Evolutionary conservation across 2,888 invertebrate species (phyloP).

Genomic region (Therioaphis trifolii): DNA sequence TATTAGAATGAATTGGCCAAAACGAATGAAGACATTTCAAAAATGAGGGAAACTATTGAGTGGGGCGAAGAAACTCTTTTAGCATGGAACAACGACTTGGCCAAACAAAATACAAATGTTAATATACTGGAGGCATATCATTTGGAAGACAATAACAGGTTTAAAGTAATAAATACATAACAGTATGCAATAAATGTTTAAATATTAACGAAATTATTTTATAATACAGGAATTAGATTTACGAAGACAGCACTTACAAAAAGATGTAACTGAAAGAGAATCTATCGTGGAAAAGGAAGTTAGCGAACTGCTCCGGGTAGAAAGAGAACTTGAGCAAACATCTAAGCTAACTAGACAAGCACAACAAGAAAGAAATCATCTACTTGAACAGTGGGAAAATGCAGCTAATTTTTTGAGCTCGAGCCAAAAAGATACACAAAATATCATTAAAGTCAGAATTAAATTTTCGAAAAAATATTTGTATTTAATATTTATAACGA

Average conservation of each 20-base stretch:
- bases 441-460: slow-evolving; percentile 61
- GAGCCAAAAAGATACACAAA: slow-evolving; percentile 63
- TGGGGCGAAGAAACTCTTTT: slow-evolving; percentile 77
- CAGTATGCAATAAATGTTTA: background rate
- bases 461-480: background rate
- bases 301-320: slow-evolving; percentile 72
- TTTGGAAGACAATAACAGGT: slow-evolving; percentile 74
- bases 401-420: slow-evolving; percentile 64
- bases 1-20: slow-evolving; percentile 45
- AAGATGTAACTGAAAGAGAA: slow-evolving; percentile 70
- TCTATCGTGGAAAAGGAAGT: slow-evolving; percentile 70
- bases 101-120: slow-evolving; percentile 64
- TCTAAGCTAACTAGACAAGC: slow-evolving; percentile 71
- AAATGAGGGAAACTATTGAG: slow-evolving; percentile 76
- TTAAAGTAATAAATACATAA: slow-evolving; percentile 49
- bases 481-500: background rate
- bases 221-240: slow-evolving; percentile 71
- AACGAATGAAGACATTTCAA: slow-evolving; percentile 70
- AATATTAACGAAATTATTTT: slow-evolving; percentile 10
- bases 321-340: slow-evolving; percentile 72
- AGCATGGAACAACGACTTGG: slow-evolving; percentile 80
- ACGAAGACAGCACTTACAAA: slow-evolving; percentile 71
- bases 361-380: slow-evolving; percentile 70
- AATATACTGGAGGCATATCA: slow-evolving; percentile 69
- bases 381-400: slow-evolving; percentile 65